Evolutionary conservation across 2,888 invertebrate species (phyloP).

Genomic region (Agriopis aurantiaria): DNA sequence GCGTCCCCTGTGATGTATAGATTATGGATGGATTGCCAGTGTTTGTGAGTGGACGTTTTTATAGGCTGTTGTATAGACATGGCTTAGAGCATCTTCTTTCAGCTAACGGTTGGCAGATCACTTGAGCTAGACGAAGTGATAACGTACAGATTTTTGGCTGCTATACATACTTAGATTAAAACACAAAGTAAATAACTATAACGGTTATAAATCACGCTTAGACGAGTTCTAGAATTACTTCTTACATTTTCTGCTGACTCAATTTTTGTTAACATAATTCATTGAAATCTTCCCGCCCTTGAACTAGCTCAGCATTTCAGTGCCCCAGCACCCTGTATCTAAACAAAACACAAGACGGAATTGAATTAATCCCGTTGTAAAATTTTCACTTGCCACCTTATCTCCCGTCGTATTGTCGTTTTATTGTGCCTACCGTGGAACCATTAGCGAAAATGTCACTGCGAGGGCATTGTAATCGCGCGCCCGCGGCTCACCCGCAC

Average conservation of each 20-base stretch:
- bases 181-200: too few species aligned
- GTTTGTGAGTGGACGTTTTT: constrained; percentile 41
- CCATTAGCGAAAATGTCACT: constrained; percentile 87
- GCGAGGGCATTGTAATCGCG: constrained; percentile 82
- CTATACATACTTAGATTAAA: too few species aligned
- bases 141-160: not conserved
- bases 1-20: constrained; percentile 54
- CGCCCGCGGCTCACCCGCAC: constrained; percentile 78
- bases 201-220: too few species aligned
- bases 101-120: not conserved
- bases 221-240: too few species aligned
- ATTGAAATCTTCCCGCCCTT: constrained; percentile 6
- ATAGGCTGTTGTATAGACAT: constrained; percentile 36
- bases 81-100: constrained; percentile 23
- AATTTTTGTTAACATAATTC: not conserved
- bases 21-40: constrained; percentile 48
- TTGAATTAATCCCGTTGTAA: constrained; percentile 83
- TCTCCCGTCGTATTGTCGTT: constrained; percentile 85
- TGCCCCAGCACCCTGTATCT: constrained; percentile 43
- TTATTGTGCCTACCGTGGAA: constrained; percentile 85
- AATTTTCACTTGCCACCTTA: constrained; percentile 86
- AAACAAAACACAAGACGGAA: constrained; percentile 57
- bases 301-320: constrained; percentile 40
- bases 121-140: not conserved
- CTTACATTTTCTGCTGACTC: not conserved